Evolutionary conservation across 1,140 invertebrate genomes (phyloP), one percentile per base, ranked within the genome.

Genomic region (Riptortus pedestris): DNA sequence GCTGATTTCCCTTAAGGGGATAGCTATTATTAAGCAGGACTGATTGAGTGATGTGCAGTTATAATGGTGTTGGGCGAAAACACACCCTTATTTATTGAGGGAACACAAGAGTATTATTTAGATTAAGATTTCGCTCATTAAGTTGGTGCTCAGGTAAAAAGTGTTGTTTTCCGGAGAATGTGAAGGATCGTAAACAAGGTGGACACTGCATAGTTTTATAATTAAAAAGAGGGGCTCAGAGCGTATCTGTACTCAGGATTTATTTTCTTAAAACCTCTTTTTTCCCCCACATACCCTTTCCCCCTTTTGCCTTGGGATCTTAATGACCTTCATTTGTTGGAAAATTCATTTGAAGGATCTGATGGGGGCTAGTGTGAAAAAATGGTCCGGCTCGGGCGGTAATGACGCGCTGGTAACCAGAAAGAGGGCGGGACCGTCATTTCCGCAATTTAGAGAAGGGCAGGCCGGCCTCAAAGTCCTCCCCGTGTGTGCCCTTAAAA

Each of bases 311-410:
- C 51, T 55, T 55, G 51, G 51, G 51, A 55, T 55, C 51, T 55
- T 55, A 55, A 55, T 55, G 51, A 55, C 51, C 51, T 55, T 55
- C 51, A 55, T 55, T 55, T 55, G 51, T 55, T 55, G 51, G 51
- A 55, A 55, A 55, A 55, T 55, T 55, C 51, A 55, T 55, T 55
- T 55, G 51, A 55, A 55, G 51, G 51, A 55, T 55, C 51, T 55
- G 51, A 55, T 55, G 51, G 51, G 51, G 51, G 51, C 51, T 55
- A 55, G 51, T 55, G 51, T 55, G 51, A 55, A 55, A 55, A 55
- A 55, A 55, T 55, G 51, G 20, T 12, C 51, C 5, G 51, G 20
- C 51, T 2, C 5, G 51, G 3, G 51, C 51, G 18, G 51, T 55
- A 55, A 55, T 55, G 51, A 55, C 24, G 51, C 14, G 20, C 51